A percentile compares a stretch with the other conserved stretches of the same genome.
Evolutionary conservation across 2,113 vertebrate genomes (phyloP).

Genomic region (Theristicus caerulescens): DNA sequence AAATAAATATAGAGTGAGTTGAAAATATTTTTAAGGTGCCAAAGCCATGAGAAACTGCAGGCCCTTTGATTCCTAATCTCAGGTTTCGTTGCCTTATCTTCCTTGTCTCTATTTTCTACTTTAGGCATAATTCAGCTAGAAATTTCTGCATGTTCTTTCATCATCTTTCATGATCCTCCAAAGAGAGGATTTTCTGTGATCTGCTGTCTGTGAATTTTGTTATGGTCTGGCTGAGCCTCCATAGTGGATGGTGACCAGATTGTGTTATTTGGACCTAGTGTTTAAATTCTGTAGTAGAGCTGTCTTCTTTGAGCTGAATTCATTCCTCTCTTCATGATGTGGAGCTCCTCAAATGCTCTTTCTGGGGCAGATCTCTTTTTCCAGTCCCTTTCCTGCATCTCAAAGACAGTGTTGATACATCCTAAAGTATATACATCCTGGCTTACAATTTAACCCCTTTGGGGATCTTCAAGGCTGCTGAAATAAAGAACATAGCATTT

Average conservation of each 20-base stretch:
- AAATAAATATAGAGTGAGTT: not conserved
- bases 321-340: not conserved
- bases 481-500: not conserved
- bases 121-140: not conserved
- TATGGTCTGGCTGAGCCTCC: not conserved
- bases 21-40: not conserved
- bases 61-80: not conserved
- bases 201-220: conserved; percentile 27
- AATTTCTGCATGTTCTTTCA: conserved; percentile 36
- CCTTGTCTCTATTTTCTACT: not conserved
- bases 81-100: not conserved
- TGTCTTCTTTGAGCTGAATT: not conserved
- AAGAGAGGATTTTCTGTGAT: conserved; percentile 34
- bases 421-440: not conserved
- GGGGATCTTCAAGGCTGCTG: not conserved
- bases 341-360: not conserved
- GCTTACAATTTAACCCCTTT: not conserved
- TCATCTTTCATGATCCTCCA: conserved; percentile 44
- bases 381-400: not conserved
- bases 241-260: not conserved
- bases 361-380: not conserved
- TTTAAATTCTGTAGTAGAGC: not conserved
- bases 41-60: not conserved
- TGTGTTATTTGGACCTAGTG: not conserved
- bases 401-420: not conserved